Base-by-base conservation (phyloP, 2,113 vertebrate genomes). In the Oreochromis aureus region DNA sequence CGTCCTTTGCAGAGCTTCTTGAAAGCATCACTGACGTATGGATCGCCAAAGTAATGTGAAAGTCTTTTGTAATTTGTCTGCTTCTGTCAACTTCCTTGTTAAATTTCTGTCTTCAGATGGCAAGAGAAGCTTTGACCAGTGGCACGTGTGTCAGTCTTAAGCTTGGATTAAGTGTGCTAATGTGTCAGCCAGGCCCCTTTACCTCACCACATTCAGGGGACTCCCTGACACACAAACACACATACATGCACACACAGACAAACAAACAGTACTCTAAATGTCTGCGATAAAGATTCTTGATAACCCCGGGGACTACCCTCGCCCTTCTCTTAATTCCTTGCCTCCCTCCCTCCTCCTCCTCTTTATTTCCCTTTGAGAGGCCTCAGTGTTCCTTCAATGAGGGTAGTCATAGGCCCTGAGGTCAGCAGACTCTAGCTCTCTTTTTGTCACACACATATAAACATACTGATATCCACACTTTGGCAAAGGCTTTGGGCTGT, bases 161-260 rank as follows among this genome's bases (percentile, higher is more conserved):
- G 59, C 12, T 80, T 46, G 5, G 27, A 22, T 81, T 69, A 82
- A 81, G 78, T 53, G 48, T 51, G 78, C 12, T 83, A 59, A 84
- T 81, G 81, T 11, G 46, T 55, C 55, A 86, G 58, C 58, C 41
- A 48, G 56, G 76, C 59, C 87, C 55, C 86, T 85, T 63, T 55
- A 46, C 83, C 39, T 89, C 53, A 89, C 87, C 90, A 54, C 84
- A 87, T 80, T 81, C 3, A 85, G 89, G 87, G 92, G 88, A 92
- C 86, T 93, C 84, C 90, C 90, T 78, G 6, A 13, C 44, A 53
- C 27, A 78, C 24, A 51, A 78, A 2, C 44, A 78, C 24, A 5
- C 41, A 19, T 76, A 51, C 24, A 51, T 76, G 44, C 71, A 61
- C 79, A 73, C 27, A 16, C 6, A 76, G 24, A 76, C 41, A 81